Evolutionary conservation across 2,113 vertebrate species (phyloP).

Genomic region (Zapornia atra): DNA sequence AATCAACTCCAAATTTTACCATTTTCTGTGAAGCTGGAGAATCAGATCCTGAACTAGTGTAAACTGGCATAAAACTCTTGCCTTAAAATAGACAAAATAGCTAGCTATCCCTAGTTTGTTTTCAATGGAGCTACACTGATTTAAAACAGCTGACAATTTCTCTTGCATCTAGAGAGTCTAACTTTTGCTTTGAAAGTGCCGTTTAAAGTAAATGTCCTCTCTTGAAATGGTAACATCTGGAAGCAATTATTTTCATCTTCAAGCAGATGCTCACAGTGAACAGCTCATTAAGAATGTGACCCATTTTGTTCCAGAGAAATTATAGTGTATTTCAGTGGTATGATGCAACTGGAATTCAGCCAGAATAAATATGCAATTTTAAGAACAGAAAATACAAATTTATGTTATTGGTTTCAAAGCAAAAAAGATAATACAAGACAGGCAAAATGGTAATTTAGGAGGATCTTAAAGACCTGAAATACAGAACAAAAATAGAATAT

Average conservation of each 20-base stretch:
- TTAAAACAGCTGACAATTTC: conserved; percentile 51
- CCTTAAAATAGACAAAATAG: conserved; percentile 34
- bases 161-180: conserved; percentile 18
- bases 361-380: conserved; percentile 59
- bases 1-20: background rate
- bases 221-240: conserved; percentile 72
- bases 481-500: background rate
- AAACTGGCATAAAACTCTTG: background rate
- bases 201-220: conserved; percentile 60
- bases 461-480: background rate
- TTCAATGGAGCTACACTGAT: conserved; percentile 47
- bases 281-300: conserved; percentile 72
- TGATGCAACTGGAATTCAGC: conserved; percentile 70
- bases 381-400: conserved; percentile 71
- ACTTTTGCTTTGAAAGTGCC: conserved; percentile 65
- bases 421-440: conserved; percentile 2
- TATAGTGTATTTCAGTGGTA: conserved; percentile 57
- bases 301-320: conserved; percentile 74
- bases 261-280: conserved; percentile 64
- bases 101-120: conserved; percentile 11
- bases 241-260: conserved; percentile 77
- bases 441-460: conserved; percentile 31
- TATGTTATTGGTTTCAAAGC: conserved; percentile 62
- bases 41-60: background rate
- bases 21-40: background rate